Evolutionary conservation across 2,113 vertebrate genomes (phyloP), one percentile per base, ranked within the genome.

Genomic region (Paralichthys olivaceus): DNA sequence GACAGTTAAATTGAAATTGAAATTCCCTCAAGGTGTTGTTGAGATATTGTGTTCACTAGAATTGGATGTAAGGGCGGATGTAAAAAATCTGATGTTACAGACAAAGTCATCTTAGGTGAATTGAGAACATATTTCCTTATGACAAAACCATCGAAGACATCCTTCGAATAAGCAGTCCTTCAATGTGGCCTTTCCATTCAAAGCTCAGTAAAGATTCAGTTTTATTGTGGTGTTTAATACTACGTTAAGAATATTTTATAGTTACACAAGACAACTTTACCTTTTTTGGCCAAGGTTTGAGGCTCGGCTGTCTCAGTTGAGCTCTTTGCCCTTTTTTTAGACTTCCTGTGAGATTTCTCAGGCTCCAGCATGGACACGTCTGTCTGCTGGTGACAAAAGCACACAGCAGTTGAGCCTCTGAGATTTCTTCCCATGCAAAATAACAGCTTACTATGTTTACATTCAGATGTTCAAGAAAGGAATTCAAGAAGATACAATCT

Each of bases 321-420:
- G 6, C 79, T 90, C 56, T 90, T 90, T 47, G 37, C 71, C 64
- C 73, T 81, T 75, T 83, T 55, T 26, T 73, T 90, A 0, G 63
- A 58, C 76, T 82, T 90, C 68, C 86, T 94, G 57, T 85, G 90
- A 61, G 77, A 95, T 72, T 80, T 94, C 66, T 91, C 91, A 45
- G 86, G 86, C 67, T 97, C 94, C 88, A 96, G 85, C 69, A 90
- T 54, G 28, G 95, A 95, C 72, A 86, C 49, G 0, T 94, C 93
- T 0, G 79, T 67, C 84, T 91, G 84, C 2, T 58, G 32, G 2
- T 6, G 23, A 81, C 5, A 72, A 11, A 60, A 12, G 45, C 0
- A 55, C 1, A 79, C 29, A n/a, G 20, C 9, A n/a, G 19, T 28
- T 8, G 2, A 25, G n/a, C n/a, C n/a, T 53, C 49, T 53, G 49